A percentile compares a stretch with the other conserved stretches of the same genome.
phyloP scores from a whole-genome alignment of 2,113 vertebrate genomes.

The Colinus virginianus region DNA sequence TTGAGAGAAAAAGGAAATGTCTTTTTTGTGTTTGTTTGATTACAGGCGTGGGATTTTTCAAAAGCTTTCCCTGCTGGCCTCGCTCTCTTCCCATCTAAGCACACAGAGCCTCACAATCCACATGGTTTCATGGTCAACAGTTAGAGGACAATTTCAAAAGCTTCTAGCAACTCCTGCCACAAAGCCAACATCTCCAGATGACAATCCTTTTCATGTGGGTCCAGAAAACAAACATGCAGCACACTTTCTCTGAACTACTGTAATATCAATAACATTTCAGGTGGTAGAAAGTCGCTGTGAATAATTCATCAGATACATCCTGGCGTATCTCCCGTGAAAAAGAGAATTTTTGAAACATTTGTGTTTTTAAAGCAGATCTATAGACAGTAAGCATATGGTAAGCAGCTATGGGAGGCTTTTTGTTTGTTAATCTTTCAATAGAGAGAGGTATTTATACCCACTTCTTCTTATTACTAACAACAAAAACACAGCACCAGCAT shows the following conservation, averaged over 20 bases:
- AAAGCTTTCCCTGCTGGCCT: background rate
- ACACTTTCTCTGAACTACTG: background rate
- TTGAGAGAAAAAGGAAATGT: background rate
- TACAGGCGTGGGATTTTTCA: background rate
- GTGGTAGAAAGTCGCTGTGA: background rate
- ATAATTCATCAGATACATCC: background rate
- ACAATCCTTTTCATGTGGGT: background rate
- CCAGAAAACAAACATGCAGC: background rate
- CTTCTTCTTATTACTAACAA: background rate
- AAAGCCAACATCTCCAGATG: background rate
- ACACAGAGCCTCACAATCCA: background rate
- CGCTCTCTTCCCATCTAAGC: background rate
- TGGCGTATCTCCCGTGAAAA: background rate
- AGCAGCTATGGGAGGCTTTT: background rate
- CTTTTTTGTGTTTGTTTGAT: background rate
- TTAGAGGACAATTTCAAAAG: background rate
- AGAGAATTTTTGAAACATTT: conserved; percentile 3
- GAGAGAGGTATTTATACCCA: background rate
- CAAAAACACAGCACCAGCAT: background rate
- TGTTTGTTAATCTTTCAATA: background rate
- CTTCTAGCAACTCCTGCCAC: background rate
- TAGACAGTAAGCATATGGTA: conserved; percentile 28
- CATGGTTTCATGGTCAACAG: background rate
- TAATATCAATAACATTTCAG: background rate
- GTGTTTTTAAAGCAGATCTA: background rate